Percentiles rank a stretch among this genome's conserved stretches.
Conservation (phyloP, 2,888 invertebrate genomes). For the Sericinus montela region DNA sequence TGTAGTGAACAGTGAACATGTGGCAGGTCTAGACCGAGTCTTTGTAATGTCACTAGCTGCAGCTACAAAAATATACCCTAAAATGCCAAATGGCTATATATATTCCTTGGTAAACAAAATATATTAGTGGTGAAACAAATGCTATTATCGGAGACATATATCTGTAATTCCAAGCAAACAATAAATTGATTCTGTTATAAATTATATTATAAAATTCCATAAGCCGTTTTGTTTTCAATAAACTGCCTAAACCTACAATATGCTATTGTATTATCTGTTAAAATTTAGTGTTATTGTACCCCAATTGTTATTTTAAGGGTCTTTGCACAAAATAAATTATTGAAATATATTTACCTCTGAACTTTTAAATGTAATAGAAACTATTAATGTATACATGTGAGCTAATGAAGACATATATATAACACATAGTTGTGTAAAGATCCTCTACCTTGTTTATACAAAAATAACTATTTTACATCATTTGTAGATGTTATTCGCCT, state of each 20-base stretch:
- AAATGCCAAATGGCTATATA: neutral
- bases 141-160: neutral
- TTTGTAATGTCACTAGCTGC: neutral
- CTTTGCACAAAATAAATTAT: conserved; percentile 12
- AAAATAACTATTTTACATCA: conserved; percentile 9
- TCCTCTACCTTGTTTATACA: conserved; percentile 10
- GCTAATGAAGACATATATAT: too few relatives aligned
- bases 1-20: conserved; percentile 1
- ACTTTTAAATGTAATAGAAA: too few relatives aligned
- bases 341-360: too few relatives aligned
- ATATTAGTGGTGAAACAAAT: neutral
- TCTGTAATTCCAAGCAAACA: neutral
- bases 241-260: neutral
- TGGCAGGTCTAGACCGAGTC: neutral
- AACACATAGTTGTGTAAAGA: too few relatives aligned
- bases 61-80: too few relatives aligned
- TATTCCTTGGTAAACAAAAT: neutral
- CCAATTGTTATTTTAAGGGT: conserved; percentile 12
- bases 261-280: neutral
- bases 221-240: conserved; percentile 2
- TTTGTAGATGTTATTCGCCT: conserved; percentile 5
- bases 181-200: neutral
- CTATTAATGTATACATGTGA: too few relatives aligned
- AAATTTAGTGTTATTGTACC: neutral
- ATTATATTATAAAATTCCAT: conserved; percentile 6